Conservation (phyloP, 2,888 invertebrate species). For the Heteromyza rotundicornis region DNA sequence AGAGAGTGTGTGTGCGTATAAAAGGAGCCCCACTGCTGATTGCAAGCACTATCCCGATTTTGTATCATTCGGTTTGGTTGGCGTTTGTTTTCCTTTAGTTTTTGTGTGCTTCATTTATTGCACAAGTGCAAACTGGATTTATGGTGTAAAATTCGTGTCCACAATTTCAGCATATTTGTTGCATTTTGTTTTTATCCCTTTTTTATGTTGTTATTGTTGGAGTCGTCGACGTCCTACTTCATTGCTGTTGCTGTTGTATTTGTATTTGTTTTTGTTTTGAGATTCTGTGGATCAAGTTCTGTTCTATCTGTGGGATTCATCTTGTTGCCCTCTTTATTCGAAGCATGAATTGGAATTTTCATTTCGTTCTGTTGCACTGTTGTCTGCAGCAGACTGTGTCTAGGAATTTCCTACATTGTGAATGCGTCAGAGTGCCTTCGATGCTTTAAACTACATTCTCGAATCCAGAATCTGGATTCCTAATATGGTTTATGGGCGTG, state of each 20-base stretch:
- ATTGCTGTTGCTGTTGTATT: conserved; percentile 30
- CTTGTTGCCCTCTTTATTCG: background rate
- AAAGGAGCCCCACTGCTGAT: too few relatives aligned
- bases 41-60: too few relatives aligned
- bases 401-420: too few relatives aligned
- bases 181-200: conserved; percentile 21
- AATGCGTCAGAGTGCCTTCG: too few relatives aligned
- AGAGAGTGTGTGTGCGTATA: too few relatives aligned
- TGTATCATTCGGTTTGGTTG: background rate
- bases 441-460: too few relatives aligned
- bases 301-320: background rate
- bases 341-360: conserved; percentile 2
- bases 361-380: background rate
- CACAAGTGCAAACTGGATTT: conserved; percentile 4
- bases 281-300: conserved; percentile 1
- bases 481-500: too few relatives aligned
- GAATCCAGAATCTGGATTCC: too few relatives aligned
- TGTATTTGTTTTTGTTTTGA: conserved; percentile 19
- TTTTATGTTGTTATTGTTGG: conserved; percentile 33
- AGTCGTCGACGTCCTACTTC: conserved; percentile 25
- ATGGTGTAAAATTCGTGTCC: conserved; percentile 5
- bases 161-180: conserved; percentile 24
- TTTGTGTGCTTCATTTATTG: conserved; percentile 5
- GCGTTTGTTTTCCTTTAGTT: background rate
- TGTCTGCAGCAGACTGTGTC: too few relatives aligned